Percentiles rank a stretch among this genome's conserved stretches.
phyloP scores from a whole-genome alignment of 2,113 vertebrate genomes.

The Carollia perspicillata region DNA sequence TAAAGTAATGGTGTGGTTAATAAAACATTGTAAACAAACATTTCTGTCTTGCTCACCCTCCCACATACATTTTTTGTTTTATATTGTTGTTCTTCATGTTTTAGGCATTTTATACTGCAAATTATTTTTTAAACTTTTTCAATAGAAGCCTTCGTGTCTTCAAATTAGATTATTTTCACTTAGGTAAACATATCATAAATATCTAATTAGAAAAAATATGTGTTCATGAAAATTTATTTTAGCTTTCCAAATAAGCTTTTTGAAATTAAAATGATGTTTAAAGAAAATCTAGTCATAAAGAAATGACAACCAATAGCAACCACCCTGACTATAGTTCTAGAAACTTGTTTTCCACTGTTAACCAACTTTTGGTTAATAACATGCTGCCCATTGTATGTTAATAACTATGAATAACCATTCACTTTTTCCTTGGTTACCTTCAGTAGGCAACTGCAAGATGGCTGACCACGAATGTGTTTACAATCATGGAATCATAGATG shows the following conservation, averaged over 20 bases:
- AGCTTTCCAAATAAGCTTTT: background rate
- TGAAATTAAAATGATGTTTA: background rate
- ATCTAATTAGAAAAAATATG: background rate
- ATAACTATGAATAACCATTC: background rate
- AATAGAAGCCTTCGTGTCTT: background rate
- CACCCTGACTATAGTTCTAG: background rate
- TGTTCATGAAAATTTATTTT: background rate
- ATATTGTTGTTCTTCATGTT: background rate
- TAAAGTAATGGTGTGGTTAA: background rate
- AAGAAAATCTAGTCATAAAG: background rate
- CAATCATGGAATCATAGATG: background rate
- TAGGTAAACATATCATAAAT: background rate
- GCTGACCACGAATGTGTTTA: background rate
- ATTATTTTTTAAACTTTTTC: background rate
- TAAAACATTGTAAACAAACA: background rate
- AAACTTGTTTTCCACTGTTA: background rate
- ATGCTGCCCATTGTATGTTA: background rate
- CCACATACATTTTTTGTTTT: background rate
- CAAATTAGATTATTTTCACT: background rate
- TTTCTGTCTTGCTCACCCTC: background rate
- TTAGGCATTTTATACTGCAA: background rate
- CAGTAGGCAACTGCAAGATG: background rate
- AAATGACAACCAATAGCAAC: background rate
- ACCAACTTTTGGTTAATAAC: background rate
- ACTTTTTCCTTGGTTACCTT: background rate